phyloP scores from a whole-genome alignment of 64 coral and sea anemone species.

The Montipora cactus region DNA sequence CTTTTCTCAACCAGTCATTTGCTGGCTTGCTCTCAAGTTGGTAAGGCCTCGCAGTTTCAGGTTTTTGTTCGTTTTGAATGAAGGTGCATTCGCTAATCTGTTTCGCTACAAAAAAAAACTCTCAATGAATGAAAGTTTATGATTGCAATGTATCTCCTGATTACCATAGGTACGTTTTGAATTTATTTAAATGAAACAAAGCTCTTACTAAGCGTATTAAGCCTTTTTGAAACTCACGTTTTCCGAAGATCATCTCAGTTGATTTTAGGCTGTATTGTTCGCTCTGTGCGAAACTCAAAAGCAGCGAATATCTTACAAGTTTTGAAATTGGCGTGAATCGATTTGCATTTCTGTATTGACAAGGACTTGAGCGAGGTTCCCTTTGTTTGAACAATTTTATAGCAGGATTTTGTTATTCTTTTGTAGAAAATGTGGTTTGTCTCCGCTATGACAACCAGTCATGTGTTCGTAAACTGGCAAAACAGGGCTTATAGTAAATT shows the following conservation, averaged over 20 bases:
- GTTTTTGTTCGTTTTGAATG: neutral
- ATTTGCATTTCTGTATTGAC: constrained; percentile 24
- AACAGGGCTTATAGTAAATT: neutral
- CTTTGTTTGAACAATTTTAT: constrained; percentile 41
- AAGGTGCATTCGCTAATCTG: neutral
- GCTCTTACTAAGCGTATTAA: neutral
- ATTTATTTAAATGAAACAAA: neutral
- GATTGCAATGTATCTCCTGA: neutral
- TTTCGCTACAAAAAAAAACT: neutral
- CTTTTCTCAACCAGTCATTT: neutral
- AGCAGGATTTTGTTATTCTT: constrained; percentile 14
- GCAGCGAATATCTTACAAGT: neutral
- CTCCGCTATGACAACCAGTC: neutral
- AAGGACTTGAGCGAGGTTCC: neutral
- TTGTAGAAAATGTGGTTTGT: constrained; percentile 5
- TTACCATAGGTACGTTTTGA: neutral
- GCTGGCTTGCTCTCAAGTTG: neutral
- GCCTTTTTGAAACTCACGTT: neutral
- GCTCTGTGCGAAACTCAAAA: neutral
- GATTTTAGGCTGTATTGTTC: neutral
- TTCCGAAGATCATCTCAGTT: neutral
- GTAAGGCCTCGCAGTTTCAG: neutral
- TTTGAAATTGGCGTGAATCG: neutral
- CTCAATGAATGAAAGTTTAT: neutral
- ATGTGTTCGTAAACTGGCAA: neutral